A percentile compares a stretch with the other conserved stretches of the same genome.
Evolutionary conservation across 2,888 invertebrate genomes (phyloP).

Genomic region (Amphimallon solstitiale): DNA sequence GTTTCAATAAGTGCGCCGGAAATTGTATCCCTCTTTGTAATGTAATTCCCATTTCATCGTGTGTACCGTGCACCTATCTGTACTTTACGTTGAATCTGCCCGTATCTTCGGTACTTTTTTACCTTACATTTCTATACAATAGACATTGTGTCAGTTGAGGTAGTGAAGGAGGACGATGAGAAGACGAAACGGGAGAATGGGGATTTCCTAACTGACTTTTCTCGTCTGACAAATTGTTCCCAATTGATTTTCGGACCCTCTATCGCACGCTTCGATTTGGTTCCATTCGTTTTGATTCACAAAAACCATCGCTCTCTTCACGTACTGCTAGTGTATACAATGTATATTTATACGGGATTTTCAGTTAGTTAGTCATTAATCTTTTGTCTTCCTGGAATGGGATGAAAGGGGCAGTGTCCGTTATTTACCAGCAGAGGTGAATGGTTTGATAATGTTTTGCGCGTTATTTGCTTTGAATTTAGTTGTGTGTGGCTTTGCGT

Average conservation of each 20-base stretch:
- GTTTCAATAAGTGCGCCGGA: slow-evolving; percentile 46
- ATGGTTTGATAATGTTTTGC: too few species aligned
- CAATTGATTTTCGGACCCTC: slow-evolving; percentile 24
- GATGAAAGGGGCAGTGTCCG: too few species aligned
- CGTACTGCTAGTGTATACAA: slow-evolving; percentile 1
- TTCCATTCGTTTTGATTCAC: background rate
- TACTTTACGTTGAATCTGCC: background rate
- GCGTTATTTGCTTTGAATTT: too few species aligned
- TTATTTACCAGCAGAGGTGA: too few species aligned
- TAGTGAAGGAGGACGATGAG: background rate
- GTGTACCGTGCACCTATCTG: background rate
- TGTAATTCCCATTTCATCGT: slow-evolving; percentile 2
- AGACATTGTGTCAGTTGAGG: background rate
- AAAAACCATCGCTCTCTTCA: background rate
- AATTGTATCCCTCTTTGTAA: slow-evolving; percentile 44
- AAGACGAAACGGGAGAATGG: background rate
- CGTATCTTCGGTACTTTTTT: background rate
- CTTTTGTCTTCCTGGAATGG: slow-evolving; percentile 8
- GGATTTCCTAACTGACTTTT: slow-evolving; percentile 2
- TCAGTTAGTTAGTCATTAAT: slow-evolving; percentile 23
- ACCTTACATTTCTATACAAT: background rate
- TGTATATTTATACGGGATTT: slow-evolving; percentile 23
- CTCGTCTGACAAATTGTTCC: slow-evolving; percentile 22
- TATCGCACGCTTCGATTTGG: slow-evolving; percentile 4
- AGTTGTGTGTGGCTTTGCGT: too few species aligned